Conservation (phyloP, 2,888 invertebrate genomes). For the Gnatocerus cornutus region DNA sequence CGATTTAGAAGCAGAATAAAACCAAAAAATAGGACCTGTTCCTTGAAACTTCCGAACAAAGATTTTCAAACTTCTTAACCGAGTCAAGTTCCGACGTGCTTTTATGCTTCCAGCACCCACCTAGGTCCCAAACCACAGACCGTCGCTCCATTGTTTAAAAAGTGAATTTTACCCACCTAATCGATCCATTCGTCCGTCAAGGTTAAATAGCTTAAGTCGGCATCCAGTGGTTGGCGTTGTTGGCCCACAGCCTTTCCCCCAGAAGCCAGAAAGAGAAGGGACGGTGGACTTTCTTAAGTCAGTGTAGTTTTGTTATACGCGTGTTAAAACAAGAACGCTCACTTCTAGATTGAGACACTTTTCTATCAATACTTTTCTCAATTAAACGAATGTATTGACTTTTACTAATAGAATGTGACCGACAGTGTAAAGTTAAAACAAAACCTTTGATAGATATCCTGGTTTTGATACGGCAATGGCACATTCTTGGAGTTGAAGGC, state of each 20-base stretch:
- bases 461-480: no score
- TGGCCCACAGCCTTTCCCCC: slow-evolving; percentile 41
- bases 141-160: no score
- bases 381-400: slow-evolving; percentile 8
- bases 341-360: slow-evolving; percentile 7
- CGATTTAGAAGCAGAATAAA: no score
- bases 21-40: no score
- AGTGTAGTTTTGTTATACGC: slow-evolving; percentile 36
- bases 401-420: neutral
- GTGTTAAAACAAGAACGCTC: slow-evolving; percentile 15
- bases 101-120: no score
- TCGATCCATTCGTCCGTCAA: slow-evolving; percentile 15
- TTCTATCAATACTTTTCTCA: slow-evolving; percentile 1
- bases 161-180: neutral
- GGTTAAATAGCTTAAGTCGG: slow-evolving; percentile 26
- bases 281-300: slow-evolving; percentile 43
- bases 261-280: slow-evolving; percentile 29
- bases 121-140: no score
- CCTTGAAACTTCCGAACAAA: no score
- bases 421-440: neutral
- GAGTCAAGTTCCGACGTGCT: no score
- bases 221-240: slow-evolving; percentile 35
- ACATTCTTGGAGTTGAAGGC: no score
- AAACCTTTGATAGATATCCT: neutral
- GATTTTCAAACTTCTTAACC: no score